Evolutionary conservation across 2,797 vertebrate genomes (phyloP).

Genomic region (Sebastes umbrosus): DNA sequence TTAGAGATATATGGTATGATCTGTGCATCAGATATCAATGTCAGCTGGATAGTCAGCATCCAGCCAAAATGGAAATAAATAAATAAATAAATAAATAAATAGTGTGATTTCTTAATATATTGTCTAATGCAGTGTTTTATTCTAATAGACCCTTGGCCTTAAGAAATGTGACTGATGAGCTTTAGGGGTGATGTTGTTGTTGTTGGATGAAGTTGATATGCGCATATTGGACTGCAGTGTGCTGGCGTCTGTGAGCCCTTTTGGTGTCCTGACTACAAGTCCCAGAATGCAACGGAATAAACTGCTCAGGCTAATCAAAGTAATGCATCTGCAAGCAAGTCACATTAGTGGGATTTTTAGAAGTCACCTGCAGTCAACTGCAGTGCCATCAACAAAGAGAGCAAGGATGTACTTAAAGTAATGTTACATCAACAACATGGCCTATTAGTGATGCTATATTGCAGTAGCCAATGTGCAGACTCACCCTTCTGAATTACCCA

Average conservation of each 20-base stretch:
- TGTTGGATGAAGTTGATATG: conserved; percentile 28
- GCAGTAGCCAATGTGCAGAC: neutral
- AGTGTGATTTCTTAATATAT: neutral
- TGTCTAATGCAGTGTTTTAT: neutral
- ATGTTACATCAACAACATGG: no score
- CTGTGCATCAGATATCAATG: neutral
- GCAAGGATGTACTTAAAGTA: neutral
- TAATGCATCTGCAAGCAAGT: conserved; percentile 16
- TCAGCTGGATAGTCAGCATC: neutral
- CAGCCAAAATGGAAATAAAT: neutral
- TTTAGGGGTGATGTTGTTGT: neutral
- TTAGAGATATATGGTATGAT: neutral
- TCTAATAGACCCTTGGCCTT: neutral
- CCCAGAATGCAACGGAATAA: conserved; percentile 66
- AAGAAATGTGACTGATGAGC: neutral
- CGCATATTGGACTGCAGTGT: conserved; percentile 56
- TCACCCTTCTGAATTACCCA: neutral
- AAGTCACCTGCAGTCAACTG: neutral
- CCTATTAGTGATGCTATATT: neutral
- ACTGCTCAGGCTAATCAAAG: neutral
- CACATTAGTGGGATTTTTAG: neutral
- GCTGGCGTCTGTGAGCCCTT: conserved; percentile 2
- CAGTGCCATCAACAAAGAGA: neutral
- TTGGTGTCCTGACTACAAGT: conserved; percentile 66
- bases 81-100: neutral